Percentiles rank a stretch among this genome's conserved stretches.
phyloP scores from a whole-genome alignment of 2,888 invertebrate species.

The Polymixis flavicincta region DNA sequence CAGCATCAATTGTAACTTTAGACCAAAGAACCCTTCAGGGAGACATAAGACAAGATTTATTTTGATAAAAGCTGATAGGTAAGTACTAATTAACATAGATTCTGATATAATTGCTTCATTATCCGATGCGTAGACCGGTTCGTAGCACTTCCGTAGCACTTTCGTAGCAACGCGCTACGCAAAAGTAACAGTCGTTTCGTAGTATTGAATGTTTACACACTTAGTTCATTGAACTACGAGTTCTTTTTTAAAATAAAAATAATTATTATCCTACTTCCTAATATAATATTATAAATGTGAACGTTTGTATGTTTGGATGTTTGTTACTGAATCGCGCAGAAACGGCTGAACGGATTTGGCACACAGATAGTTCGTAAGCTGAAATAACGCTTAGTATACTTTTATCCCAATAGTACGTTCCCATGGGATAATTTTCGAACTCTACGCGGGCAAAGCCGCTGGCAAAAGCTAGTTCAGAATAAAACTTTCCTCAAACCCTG shows the following conservation, averaged over 20 bases:
- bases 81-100: slow-evolving; percentile 24
- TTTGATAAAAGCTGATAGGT: background rate
- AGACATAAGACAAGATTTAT: slow-evolving; percentile 36
- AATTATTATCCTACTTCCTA: too few relatives aligned
- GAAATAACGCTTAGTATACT: too few relatives aligned
- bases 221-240: background rate
- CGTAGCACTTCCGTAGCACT: slow-evolving; percentile 31
- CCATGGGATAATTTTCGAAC: too few relatives aligned
- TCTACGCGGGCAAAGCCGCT: too few relatives aligned
- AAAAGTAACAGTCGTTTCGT: background rate
- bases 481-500: background rate
- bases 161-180: slow-evolving; percentile 36
- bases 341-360: too few relatives aligned
- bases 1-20: slow-evolving; percentile 21
- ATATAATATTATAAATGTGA: too few relatives aligned
- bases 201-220: background rate
- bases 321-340: too few relatives aligned
- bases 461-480: background rate
- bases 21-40: slow-evolving; percentile 6
- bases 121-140: background rate
- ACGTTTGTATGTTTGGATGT: too few relatives aligned
- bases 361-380: too few relatives aligned
- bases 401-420: too few relatives aligned
- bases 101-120: slow-evolving; percentile 12
- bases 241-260: too few relatives aligned